Evolutionary conservation across 2,797 vertebrate genomes (phyloP), one percentile per base, ranked within the genome.

Genomic region (Phalanger gymnotis): DNA sequence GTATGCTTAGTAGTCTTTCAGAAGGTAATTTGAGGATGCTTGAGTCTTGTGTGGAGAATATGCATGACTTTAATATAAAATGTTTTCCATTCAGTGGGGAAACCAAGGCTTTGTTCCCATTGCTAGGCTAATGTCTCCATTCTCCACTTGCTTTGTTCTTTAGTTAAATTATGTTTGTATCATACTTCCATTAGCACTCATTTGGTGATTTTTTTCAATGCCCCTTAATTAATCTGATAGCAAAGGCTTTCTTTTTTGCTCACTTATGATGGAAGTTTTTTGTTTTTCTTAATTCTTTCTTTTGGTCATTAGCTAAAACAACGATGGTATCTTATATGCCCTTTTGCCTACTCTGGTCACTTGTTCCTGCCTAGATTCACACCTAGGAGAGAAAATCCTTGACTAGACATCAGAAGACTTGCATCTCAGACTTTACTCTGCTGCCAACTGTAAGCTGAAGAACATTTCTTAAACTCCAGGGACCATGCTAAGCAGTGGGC

Each of bases 11-110:
- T 97, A 98, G 96, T 97, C 95, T 98, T 98, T 97, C 40, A 92
- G 95, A 97, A 93, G 96, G 90, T 98, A 96, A 97, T 98, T 97
- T 97, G 95, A 92, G 98, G 98, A 98, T 95, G 98, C 97, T 98
- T 98, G 97, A 97, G 95, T 55, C 90, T 96, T 95, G 95, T 66
- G 94, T 89, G 66, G 96, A 95, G 97, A 97, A 98, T 96, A 95
- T 94, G 97, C 92, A 89, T 25, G 95, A 81, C 96, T 96, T 95
- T 94, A 98, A 98, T 92, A 96, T 53, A 93, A 98, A 98, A 96
- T 91, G 93, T 94, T 93, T 98, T 93, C 96, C 91, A 6, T 96
- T 96, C 95, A 92, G 94, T 96, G 57, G 34, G 95, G 91, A 93
- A 91, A 94, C 40, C 92, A 31, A 57, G 98, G 94, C 81, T 73